Conservation (phyloP, 1,140 invertebrate genomes). For the Phocides pigmalion region DNA sequence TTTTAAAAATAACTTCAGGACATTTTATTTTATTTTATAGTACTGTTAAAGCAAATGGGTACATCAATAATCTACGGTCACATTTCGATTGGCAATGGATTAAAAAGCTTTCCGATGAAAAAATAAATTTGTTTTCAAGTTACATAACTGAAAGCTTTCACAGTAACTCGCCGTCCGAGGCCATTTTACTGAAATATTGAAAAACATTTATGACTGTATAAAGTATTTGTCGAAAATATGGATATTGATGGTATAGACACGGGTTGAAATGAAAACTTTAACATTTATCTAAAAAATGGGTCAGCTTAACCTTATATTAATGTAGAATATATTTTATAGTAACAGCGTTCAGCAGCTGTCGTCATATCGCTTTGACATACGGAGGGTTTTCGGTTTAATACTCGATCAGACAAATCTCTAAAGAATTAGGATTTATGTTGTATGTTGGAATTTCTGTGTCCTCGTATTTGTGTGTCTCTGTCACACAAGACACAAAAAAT, state of each 20-base stretch:
- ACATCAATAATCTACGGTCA: conserved; percentile 1
- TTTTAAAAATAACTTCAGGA: too few relatives aligned
- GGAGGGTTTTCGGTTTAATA: too few relatives aligned
- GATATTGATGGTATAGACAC: conserved; percentile 2
- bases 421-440: too few relatives aligned
- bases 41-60: background rate
- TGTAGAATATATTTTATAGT: too few relatives aligned
- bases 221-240: conserved; percentile 13
- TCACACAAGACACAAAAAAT: too few relatives aligned
- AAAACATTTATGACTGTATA: conserved; percentile 16
- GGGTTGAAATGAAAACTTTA: background rate
- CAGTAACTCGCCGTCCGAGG: conserved; percentile 15
- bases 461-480: too few relatives aligned
- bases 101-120: conserved; percentile 15
- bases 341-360: too few relatives aligned
- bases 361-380: too few relatives aligned
- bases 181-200: conserved; percentile 17
- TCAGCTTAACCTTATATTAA: too few relatives aligned
- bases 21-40: too few relatives aligned
- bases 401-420: too few relatives aligned
- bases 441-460: too few relatives aligned
- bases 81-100: conserved; percentile 11
- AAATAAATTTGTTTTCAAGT: conserved; percentile 18
- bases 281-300: background rate
- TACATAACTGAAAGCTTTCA: conserved; percentile 20